A percentile compares a stretch with the other conserved stretches of the same genome.
Evolutionary conservation across 2,113 vertebrate species (phyloP).

Genomic region (Halichoerus grypus): DNA sequence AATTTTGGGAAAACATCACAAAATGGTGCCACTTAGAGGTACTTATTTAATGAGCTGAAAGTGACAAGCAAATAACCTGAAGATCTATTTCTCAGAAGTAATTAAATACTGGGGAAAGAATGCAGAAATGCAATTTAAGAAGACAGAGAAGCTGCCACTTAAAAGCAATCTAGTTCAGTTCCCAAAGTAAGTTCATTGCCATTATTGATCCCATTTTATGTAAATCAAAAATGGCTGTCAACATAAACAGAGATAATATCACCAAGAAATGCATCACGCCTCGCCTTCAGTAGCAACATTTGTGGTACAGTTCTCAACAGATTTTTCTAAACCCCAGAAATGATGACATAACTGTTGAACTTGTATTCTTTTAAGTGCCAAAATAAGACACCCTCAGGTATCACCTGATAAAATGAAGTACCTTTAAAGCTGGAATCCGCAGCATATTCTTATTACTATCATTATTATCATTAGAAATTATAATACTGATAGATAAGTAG

Average conservation of each 20-base stretch:
- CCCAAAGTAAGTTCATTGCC: neutral
- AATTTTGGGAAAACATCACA: neutral
- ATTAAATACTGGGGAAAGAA: neutral
- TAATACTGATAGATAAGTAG: neutral
- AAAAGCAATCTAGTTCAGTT: neutral
- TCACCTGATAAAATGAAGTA: neutral
- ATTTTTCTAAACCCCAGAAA: neutral
- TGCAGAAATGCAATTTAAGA: neutral
- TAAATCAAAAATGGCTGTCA: neutral
- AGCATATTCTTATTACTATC: neutral
- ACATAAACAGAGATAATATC: neutral
- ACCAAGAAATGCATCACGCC: rapidly evolving
- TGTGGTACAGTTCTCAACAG: neutral
- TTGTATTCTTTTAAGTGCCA: neutral
- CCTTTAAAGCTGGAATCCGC: neutral
- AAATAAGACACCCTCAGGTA: neutral
- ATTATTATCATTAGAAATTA: neutral
- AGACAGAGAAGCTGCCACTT: neutral
- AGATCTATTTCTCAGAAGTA: neutral
- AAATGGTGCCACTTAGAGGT: neutral
- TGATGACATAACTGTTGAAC: neutral
- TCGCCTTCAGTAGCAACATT: no score
- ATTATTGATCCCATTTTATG: neutral
- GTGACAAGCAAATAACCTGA: neutral
- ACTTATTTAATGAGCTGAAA: neutral